Conservation (phyloP, 2,113 vertebrate genomes). For the Hucho hucho region DNA sequence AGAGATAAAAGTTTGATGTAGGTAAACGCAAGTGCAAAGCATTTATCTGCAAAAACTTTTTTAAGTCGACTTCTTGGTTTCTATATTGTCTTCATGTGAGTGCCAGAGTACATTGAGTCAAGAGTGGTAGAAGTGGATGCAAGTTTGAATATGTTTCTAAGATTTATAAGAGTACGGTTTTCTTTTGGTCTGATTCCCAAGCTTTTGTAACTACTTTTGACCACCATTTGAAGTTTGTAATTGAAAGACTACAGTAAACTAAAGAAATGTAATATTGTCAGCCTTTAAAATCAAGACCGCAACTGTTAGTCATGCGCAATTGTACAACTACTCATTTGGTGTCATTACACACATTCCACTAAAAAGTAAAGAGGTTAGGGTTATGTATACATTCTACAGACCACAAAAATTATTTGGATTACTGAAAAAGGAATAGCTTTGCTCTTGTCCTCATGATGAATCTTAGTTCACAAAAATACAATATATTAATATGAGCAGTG, state of each 20-base stretch:
- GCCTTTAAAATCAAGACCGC: too few relatives aligned
- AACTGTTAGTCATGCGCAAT: too few relatives aligned
- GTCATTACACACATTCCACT: not conserved
- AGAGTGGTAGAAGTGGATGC: not conserved
- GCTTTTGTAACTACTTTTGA: conserved; percentile 6
- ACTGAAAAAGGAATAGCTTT: not conserved
- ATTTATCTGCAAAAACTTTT: not conserved
- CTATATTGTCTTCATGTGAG: not conserved
- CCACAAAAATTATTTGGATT: not conserved
- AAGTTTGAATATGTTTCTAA: not conserved
- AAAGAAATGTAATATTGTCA: not conserved
- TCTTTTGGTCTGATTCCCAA: not conserved
- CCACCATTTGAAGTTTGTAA: not conserved
- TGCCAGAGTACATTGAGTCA: not conserved
- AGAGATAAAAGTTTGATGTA: conserved; percentile 34
- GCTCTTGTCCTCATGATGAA: not conserved
- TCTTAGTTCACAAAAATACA: not conserved
- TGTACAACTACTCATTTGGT: not conserved
- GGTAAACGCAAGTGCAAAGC: conserved; percentile 12
- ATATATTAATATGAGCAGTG: too few relatives aligned
- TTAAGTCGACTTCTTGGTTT: not conserved
- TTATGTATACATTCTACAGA: not conserved
- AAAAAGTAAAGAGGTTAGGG: not conserved
- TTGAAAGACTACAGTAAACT: not conserved
- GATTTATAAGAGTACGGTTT: not conserved